These are phyloP conservation scores for Ondatra zibethicus DNA, from an alignment of 2,113 vertebrate genomes.

Conservation along the genomic window DNA sequence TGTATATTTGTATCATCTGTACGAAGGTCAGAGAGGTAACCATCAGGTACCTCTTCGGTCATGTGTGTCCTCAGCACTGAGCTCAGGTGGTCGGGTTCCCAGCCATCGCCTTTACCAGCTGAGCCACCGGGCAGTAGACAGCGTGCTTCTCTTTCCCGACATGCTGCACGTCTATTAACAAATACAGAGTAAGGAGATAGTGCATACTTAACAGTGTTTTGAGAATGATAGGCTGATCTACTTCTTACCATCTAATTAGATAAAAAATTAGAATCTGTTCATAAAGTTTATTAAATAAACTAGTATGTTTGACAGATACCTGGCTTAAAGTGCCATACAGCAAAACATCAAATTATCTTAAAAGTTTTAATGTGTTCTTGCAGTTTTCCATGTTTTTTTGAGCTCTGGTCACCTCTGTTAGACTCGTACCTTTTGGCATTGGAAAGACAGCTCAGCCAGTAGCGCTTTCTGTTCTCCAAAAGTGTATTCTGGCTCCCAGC, in stretches of 20 bases:
- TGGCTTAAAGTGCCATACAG: not conserved
- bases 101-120: not conserved
- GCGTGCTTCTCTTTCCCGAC: not conserved
- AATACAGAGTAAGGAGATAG: not conserved
- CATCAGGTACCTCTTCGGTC: not conserved
- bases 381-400: not conserved
- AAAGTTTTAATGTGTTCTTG: not conserved
- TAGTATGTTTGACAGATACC: not conserved
- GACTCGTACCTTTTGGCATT: no score
- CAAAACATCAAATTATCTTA: slow-evolving; percentile 9
- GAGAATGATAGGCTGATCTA: not conserved
- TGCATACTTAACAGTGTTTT: not conserved
- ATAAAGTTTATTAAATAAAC: not conserved
- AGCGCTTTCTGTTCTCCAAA: not conserved
- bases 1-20: not conserved
- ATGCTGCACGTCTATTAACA: not conserved
- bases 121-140: not conserved
- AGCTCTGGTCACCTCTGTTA: not conserved
- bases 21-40: not conserved
- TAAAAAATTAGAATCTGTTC: not conserved
- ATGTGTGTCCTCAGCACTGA: not conserved
- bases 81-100: not conserved
- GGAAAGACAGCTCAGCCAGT: not conserved
- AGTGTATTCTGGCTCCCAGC: not conserved
- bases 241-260: not conserved